Evolutionary conservation across 2,797 vertebrate species (phyloP), one percentile per base, ranked within the genome.

Genomic region (Danionella dracula): DNA sequence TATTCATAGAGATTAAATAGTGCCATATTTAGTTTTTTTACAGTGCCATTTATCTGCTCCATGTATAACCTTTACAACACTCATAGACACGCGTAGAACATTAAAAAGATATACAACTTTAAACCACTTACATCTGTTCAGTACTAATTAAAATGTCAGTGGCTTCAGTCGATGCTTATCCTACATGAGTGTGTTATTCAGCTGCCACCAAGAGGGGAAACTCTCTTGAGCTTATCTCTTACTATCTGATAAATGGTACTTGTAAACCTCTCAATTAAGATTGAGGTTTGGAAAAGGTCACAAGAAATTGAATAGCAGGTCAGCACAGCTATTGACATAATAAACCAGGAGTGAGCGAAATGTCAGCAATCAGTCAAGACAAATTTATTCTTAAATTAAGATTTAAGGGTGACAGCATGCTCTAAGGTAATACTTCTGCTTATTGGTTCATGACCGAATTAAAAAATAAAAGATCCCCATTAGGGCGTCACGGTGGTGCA

Each of bases 201-300:
- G 34, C 20, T 55, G 45, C 50, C 10, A 21, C 17, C 8, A 11
- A 13, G 21, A 66, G 63, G 7, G 13, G 23, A 27, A 27, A 20
- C 21, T 66, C 32, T 65, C 49, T 16, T 4, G 19, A 19, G 31
- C 45, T 66, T 15, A 46, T 56, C 41, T 46, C 27, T 40, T 19
- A 16, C 35, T 11, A 15, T 11, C 4, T 63, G 35, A 54, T 51
- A 62, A 70, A 62, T 34, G 57, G 50, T 48, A 29, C 68, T 78
- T 62, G 41, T 49, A 41, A 63, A 62, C 53, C 34, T 63, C 72
- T 77, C 70, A 76, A 42, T 76, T 74, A 74, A 65, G 38, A 59
- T 49, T 50, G 13, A 8, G 19, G 40, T 38, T 44, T 38, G 50
- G 40, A 53, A 76, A 79, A 78, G 71, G 76, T 71, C 69, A 63